Evolutionary conservation across 2,113 vertebrate species (phyloP), one percentile per base, ranked within the genome.

Genomic region (Rattus rattus): DNA sequence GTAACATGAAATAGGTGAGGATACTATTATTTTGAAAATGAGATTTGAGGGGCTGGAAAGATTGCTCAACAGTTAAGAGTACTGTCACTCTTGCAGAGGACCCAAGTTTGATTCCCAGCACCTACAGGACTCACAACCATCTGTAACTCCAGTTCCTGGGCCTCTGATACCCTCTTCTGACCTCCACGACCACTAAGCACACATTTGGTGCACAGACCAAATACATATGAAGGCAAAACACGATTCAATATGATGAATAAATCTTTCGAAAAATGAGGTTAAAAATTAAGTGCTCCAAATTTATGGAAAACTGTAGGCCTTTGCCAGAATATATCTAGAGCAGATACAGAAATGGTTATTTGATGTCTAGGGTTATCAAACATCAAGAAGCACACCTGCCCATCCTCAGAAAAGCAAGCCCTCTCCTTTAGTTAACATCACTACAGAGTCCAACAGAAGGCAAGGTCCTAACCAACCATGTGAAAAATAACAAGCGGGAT

Each of bases 231-330:
- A n/a, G 79, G 79, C 33, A 83, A 83, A 83, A 80, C 22, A 83
- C 36, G 61, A 83, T 43, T 59, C 56, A 83, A 39, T 26, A 61
- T 59, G 14, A 77, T 76, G 43, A 76, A 76, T 49, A 49, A 47
- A 77, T 28, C 75, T 49, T 69, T 75, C 7, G 10, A 94, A 92
- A 47, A 85, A 84, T 85, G 33, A 73, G 77, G 33, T 72, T 95
- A 80, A 90, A 92, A 91, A 54, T 90, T 92, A 92, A 6, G 94
- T 67, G 65, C 11, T 90, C 43, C 89, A 96, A 97, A 94, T 95
- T 91, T 77, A 85, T 28, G 47, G 85, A 93, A 92, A 94, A 90
- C 63, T 88, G 33, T 1, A 88, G 70, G 24, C 20, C 89, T 87
- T 92, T 39, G 65, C 81, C 43, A 88, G 76, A 92, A 92, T 43